Evolutionary conservation across 2,113 vertebrate genomes (phyloP).

Genomic region (Podiceps cristatus): DNA sequence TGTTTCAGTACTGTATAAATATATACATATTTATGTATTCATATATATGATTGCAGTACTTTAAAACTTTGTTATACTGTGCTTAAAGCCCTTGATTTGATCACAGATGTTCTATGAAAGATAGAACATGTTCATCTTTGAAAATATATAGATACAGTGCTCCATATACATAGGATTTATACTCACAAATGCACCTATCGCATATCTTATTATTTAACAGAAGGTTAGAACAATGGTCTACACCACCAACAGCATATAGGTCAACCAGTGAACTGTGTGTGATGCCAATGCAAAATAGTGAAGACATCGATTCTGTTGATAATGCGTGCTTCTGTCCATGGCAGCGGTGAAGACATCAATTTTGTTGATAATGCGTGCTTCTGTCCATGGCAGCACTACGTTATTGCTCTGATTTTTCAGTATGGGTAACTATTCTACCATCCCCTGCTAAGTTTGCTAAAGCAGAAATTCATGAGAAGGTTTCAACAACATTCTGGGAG

Average conservation of each 20-base stretch:
- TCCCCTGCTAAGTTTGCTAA: background rate
- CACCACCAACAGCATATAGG: fast-evolving
- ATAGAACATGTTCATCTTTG: background rate
- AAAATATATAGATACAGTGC: background rate
- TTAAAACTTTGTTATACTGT: background rate
- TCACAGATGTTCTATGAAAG: background rate
- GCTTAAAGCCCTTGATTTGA: background rate
- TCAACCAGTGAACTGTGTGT: background rate
- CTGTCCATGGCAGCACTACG: background rate
- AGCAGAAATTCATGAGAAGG: background rate
- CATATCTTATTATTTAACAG: background rate
- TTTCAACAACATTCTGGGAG: background rate
- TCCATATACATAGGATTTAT: background rate
- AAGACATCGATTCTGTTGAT: background rate
- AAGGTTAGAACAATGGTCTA: background rate
- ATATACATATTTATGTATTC: background rate
- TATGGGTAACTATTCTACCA: background rate
- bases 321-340: background rate
- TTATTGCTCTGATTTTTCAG: background rate
- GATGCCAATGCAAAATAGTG: background rate
- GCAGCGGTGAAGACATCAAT: background rate
- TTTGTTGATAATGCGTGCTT: background rate
- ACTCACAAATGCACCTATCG: background rate
- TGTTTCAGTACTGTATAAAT: background rate
- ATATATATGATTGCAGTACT: background rate